These are phyloP conservation scores for Drosophila merina DNA, from an alignment of 2,888 invertebrate species.

Conservation along the genomic window DNA sequence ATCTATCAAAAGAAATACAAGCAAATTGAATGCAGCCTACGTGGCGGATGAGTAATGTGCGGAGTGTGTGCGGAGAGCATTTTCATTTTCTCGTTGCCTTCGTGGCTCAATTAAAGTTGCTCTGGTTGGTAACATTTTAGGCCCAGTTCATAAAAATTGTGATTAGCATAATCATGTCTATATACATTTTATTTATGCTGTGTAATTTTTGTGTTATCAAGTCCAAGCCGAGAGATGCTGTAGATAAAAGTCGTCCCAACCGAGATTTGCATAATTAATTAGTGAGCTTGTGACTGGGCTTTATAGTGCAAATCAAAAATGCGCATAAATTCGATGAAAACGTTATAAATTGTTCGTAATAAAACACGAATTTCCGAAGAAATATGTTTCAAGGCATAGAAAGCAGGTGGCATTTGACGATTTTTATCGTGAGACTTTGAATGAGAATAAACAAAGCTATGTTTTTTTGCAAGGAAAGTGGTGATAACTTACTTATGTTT, in stretches of 20 bases:
- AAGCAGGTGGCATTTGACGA: slow-evolving; percentile 57
- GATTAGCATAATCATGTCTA: slow-evolving; percentile 46
- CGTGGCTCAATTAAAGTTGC: slow-evolving; percentile 52
- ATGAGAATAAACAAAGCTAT: not conserved
- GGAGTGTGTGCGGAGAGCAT: slow-evolving; percentile 4
- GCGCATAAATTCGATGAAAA: slow-evolving; percentile 66
- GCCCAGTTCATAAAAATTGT: slow-evolving; percentile 34
- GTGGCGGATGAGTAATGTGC: slow-evolving; percentile 69
- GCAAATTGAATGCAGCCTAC: slow-evolving; percentile 55
- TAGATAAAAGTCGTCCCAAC: slow-evolving; percentile 57
- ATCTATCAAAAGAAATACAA: slow-evolving; percentile 58
- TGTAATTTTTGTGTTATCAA: slow-evolving; percentile 59
- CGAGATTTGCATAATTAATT: slow-evolving; percentile 74
- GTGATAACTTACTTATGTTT: not conserved
- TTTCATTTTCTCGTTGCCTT: slow-evolving; percentile 12
- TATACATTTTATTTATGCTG: slow-evolving; percentile 5
- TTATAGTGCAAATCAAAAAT: slow-evolving; percentile 74
- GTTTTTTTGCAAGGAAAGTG: not conserved
- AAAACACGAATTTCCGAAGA: slow-evolving; percentile 49
- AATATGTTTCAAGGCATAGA: slow-evolving; percentile 9
- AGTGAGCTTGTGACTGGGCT: slow-evolving; percentile 55
- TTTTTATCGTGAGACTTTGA: slow-evolving; percentile 3
- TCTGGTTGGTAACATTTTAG: slow-evolving; percentile 28
- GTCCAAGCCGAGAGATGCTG: slow-evolving; percentile 48
- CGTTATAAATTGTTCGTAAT: slow-evolving; percentile 69